Base-by-base conservation (phyloP, 1,140 invertebrate species). In the Aphelinus certus region DNA sequence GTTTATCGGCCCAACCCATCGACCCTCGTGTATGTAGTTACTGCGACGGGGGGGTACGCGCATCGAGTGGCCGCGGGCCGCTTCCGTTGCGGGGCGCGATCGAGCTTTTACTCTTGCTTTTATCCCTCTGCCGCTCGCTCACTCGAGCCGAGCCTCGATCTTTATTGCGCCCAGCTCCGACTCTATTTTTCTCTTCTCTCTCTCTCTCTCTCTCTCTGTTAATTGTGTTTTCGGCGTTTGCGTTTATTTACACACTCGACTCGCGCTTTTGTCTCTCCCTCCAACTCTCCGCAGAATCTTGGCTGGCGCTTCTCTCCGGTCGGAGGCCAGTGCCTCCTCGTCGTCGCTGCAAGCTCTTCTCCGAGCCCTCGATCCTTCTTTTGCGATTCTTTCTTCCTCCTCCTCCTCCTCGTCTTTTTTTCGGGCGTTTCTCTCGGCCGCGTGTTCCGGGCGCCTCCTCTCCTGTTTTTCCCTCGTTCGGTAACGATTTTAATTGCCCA, bases 1-100 rank as follows among this genome's bases (percentile, higher is more conserved):
- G 26, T 26, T 26, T 26, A 26, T 26, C 26, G 26, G 26, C 26
- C 26, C 26, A 26, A 26, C 26, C 26, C 26, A 26, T 26, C 26
- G 26, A 26, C 26, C 26, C 26, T 26, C 26, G 26, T 26, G 26
- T 26, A 26, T 26, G 26, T 26, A 26, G 26, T 26, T 26, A 26
- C 26, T 26, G 26, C 26, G 26, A 26, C 26, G 26, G 26, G 26
- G 26, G 26, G 26, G 26, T 26, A 26, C 26, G 26, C 26, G 76
- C 67, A 73, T 69, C 69, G 75, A 72, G 77, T 80, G 70, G 81
- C 81, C 81, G 81, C 77, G 79, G 80, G 66, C 60, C 78, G 76
- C 26, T 26, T 26, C 26, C 26, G 26, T 26, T 26, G 26, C 26
- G 26, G 26, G 26, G 26, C 26, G 51, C 51, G 51, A 53, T 53